Base-by-base conservation (phyloP, 1,140 invertebrate species). In the Calosoma granatense region DNA sequence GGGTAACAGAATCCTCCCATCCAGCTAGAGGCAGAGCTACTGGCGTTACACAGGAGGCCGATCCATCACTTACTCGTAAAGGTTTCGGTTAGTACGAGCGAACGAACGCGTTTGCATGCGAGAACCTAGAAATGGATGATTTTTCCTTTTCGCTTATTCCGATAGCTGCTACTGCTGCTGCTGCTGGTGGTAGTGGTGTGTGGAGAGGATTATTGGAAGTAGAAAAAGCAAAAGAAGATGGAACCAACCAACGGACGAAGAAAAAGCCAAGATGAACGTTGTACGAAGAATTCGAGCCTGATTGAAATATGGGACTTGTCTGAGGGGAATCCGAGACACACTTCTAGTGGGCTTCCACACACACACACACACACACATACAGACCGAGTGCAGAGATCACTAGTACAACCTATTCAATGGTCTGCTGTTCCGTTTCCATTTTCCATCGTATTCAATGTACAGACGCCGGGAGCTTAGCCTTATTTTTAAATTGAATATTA, bases 51-150 rank as follows among this genome's bases (percentile, higher is more conserved):
- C 41, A 11, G 15, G 41, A 47, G 41, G 41, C 41, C 41, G 15
- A 47, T 47, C 41, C 41, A 47, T 47, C 41, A 47, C 41, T 47
- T 47, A 47, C 41, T 47, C 3, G 6, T 47, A 47, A 17, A 9
- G 41, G 17, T 47, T 6, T 17, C 3, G 41, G 15, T 9, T 3
- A 17, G 9, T 12, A 4, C 41, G 6, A 4, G n/a, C n/a, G 17
- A 12, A 4, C 15, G 6, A 47, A 47, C 41, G 17, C 41, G 41
- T 47, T 47, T 47, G 41, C 41, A 47, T 47, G 41, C 41, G 26
- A 36, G 26, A 36, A 36, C 26, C 26, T 36, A n/a, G n/a, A 36
- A n/a, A 36, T n/a, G 26, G n/a, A 36, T 36, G 26, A 36, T 36
- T 36, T 36, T 36, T 36, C 6, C 26, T 36, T n/a, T n/a, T n/a